phyloP scores from a whole-genome alignment of 2,797 vertebrate genomes.

The Hemitrygon akajei region DNA sequence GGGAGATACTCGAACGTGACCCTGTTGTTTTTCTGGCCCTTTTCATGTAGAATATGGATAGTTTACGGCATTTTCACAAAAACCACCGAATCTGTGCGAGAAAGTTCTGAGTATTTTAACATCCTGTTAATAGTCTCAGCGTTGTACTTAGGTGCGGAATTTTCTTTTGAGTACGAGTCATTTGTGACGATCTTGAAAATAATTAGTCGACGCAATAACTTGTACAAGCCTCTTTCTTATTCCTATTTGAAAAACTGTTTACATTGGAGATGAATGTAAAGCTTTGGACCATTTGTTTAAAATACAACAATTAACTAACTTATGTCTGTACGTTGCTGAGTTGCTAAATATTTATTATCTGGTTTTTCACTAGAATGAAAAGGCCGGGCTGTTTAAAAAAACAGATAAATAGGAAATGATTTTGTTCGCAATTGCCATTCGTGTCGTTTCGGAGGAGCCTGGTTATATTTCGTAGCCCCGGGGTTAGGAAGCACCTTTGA shows the following conservation, averaged over 20 bases:
- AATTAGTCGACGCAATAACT: not conserved
- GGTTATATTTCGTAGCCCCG: slow-evolving; percentile 30
- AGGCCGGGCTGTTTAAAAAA: slow-evolving; percentile 19
- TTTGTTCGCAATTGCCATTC: slow-evolving; percentile 28
- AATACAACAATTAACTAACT: not conserved
- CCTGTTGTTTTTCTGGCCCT: slow-evolving; percentile 3
- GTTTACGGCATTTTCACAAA: slow-evolving; percentile 4
- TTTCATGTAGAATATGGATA: not conserved
- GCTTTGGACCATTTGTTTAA: not conserved
- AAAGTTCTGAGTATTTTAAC: slow-evolving; percentile 3
- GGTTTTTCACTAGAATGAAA: slow-evolving; percentile 30
- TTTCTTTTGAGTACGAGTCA: not conserved
- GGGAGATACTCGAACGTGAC: not conserved
- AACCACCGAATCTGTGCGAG: not conserved
- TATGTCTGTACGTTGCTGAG: not conserved
- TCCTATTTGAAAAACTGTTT: not conserved
- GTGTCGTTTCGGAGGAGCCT: slow-evolving; percentile 22
- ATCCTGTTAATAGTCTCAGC: not conserved
- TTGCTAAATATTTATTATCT: slow-evolving; percentile 22
- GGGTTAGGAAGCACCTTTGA: slow-evolving; percentile 35
- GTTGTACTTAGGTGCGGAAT: not conserved
- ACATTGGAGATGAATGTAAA: not conserved
- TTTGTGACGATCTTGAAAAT: slow-evolving; percentile 5
- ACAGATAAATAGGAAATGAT: slow-evolving; percentile 40
- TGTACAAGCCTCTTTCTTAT: not conserved